Conservation (phyloP, 2,888 invertebrate species). For the Opisthograptis luteolata region DNA sequence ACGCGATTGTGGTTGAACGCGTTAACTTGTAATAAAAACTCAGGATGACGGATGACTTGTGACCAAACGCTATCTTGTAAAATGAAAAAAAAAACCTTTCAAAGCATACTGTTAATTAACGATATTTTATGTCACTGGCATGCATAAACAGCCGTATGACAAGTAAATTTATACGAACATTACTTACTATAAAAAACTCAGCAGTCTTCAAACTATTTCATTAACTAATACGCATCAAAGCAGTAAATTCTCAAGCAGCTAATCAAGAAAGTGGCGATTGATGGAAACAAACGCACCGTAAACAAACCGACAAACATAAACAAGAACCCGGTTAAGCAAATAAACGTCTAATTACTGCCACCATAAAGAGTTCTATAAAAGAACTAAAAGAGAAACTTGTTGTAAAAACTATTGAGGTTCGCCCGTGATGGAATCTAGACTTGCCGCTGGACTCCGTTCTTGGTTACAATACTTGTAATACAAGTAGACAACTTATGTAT, state of each 20-base stretch:
- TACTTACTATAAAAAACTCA: conserved; percentile 1
- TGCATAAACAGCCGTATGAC: too few relatives aligned
- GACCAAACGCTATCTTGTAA: too few relatives aligned
- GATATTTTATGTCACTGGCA: too few relatives aligned
- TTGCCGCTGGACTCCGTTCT: conserved; percentile 37
- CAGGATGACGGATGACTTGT: too few relatives aligned
- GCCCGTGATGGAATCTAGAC: conserved; percentile 63
- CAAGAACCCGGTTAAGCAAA: conserved; percentile 31
- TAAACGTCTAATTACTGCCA: conserved; percentile 46
- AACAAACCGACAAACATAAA: conserved; percentile 31
- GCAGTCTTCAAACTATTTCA: conserved; percentile 9
- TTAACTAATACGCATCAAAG: conserved; percentile 29
- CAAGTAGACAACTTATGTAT: not conserved
- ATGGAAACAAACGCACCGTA: conserved; percentile 28
- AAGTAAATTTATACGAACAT: too few relatives aligned
- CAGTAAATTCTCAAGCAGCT: conserved; percentile 26
- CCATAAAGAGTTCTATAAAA: conserved; percentile 49
- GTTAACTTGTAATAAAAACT: too few relatives aligned
- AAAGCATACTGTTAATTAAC: too few relatives aligned
- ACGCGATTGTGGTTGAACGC: too few relatives aligned
- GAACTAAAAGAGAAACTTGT: conserved; percentile 66
- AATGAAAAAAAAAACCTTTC: too few relatives aligned
- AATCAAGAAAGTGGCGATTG: conserved; percentile 34
- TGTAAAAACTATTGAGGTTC: conserved; percentile 68
- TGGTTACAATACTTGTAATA: conserved; percentile 17